phyloP scores from a whole-genome alignment of 2,888 invertebrate genomes.

The Alsophila aescularia region DNA sequence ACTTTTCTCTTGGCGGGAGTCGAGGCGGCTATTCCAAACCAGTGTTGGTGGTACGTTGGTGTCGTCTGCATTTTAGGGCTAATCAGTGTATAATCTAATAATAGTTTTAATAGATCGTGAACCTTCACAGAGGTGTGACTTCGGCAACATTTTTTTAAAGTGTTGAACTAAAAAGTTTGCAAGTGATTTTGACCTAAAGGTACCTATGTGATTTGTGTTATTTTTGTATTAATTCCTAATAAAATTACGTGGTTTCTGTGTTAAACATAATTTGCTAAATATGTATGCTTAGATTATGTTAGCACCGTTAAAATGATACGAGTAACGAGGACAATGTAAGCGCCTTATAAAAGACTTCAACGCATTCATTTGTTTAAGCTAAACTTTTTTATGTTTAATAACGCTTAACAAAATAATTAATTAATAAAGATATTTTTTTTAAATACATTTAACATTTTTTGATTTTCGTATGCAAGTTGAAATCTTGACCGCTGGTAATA shows the following conservation, averaged over 20 bases:
- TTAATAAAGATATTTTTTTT: too few species aligned
- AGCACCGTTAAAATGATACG: too few species aligned
- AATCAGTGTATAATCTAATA: constrained; percentile 44
- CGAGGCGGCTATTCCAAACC: constrained; percentile 62
- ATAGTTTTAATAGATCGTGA: constrained; percentile 62
- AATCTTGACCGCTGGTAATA: too few species aligned
- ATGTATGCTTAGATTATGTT: too few species aligned
- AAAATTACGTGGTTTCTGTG: not conserved
- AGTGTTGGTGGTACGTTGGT: constrained; percentile 71
- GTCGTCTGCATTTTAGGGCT: constrained; percentile 71
- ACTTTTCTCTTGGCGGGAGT: constrained; percentile 75
- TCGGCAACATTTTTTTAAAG: constrained; percentile 40
- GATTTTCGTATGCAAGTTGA: too few species aligned
- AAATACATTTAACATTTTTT: too few species aligned
- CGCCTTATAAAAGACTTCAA: too few species aligned
- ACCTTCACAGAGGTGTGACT: constrained; percentile 53
- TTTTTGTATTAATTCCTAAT: not conserved
- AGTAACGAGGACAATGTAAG: too few species aligned
- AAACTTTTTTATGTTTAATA: too few species aligned
- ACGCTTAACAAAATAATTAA: too few species aligned
- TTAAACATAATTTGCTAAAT: too few species aligned
- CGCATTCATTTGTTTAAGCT: too few species aligned
- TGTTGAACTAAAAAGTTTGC: constrained; percentile 34
- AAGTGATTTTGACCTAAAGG: constrained; percentile 49
- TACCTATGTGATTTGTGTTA: constrained; percentile 33